Base-by-base conservation (phyloP, 2,888 invertebrate genomes). In the Diplolepis rosae region DNA sequence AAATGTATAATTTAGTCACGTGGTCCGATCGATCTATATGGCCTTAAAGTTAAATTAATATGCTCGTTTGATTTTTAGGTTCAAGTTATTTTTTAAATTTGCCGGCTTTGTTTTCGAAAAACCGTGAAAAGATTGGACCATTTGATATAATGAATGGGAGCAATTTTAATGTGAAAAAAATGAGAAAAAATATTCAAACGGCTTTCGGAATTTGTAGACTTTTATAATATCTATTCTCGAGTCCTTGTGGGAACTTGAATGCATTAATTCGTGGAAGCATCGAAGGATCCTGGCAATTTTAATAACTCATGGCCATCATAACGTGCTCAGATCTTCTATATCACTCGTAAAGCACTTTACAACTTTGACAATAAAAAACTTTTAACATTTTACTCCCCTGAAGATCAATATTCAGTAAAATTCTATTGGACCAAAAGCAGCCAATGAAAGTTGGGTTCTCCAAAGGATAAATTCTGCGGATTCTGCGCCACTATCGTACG, bases 301-400 rank as follows among this genome's bases (percentile, higher is more conserved):
- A 84, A 83, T 84, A 84, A 81, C 77, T 83, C 81, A 81, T 67
- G 74, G 77, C 73, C 71, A 74, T 79, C 77, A 71, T 80, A 78
- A 82, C 77, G 77, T 68, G 70, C 75, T 70, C 72, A 76, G 76
- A 75, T 77, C 78, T 79, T 77, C 76, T 71, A 61, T 71, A 72
- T 72, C 72, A 70, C 72, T 79, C 83, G 77, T 85, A 84, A 85
- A 85, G 78, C 83, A 84, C 80, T 82, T 80, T 81, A 80, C 78
- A 81, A 82, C 84, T 81, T 78, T 61, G 71, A 73, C 75, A 77
- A 82, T 82, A 79, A 83, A 83, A 84, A 83, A 83, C 75, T 79
- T 82, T 80, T 74, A 80, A 83, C 82, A 80, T 81, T 82, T 80
- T 74, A 71, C 71, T 69, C 70, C 48, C 27, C 13, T 42, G 35